Conservation (phyloP, 2,113 vertebrate species). For the Pseudorhombus dupliciocellatus region DNA sequence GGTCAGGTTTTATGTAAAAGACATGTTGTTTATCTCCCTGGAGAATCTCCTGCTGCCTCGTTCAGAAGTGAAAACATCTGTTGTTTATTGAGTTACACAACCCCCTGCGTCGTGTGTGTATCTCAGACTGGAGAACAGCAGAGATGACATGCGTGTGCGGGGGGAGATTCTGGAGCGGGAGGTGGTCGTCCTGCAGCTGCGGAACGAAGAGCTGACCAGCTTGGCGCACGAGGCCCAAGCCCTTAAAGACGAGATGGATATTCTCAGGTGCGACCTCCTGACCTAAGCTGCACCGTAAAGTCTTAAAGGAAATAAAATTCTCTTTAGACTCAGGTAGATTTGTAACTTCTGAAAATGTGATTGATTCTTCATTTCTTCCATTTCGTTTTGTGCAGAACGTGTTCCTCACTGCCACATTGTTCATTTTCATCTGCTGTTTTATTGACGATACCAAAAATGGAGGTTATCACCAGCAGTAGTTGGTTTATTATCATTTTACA, state of each 20-base stretch:
- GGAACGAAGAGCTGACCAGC: constrained; percentile 88
- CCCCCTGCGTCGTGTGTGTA: not conserved
- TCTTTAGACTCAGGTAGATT: too few species aligned
- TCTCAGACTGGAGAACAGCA: constrained; percentile 84
- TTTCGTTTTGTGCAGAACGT: too few species aligned
- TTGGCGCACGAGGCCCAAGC: constrained; percentile 89
- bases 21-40: too few species aligned
- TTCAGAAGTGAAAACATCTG: too few species aligned
- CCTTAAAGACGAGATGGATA: constrained; percentile 92
- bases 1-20: not conserved
- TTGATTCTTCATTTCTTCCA: constrained; percentile 1
- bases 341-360: not conserved
- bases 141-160: constrained; percentile 84
- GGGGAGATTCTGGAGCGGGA: constrained; percentile 83
- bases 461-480: constrained; percentile 31
- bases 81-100: too few species aligned
- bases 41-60: too few species aligned
- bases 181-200: constrained; percentile 81
- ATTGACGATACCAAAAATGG: not conserved
- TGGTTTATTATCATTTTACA: constrained; percentile 50
- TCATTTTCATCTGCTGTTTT: not conserved
- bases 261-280: constrained; percentile 83
- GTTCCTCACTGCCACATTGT: not conserved
- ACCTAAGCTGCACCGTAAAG: not conserved
- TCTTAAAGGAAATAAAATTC: not conserved